A percentile compares a stretch with the other conserved stretches of the same genome.
These are phyloP conservation scores for Ciconia maguari DNA, from an alignment of 2,113 vertebrate species.

Conservation along the genomic window DNA sequence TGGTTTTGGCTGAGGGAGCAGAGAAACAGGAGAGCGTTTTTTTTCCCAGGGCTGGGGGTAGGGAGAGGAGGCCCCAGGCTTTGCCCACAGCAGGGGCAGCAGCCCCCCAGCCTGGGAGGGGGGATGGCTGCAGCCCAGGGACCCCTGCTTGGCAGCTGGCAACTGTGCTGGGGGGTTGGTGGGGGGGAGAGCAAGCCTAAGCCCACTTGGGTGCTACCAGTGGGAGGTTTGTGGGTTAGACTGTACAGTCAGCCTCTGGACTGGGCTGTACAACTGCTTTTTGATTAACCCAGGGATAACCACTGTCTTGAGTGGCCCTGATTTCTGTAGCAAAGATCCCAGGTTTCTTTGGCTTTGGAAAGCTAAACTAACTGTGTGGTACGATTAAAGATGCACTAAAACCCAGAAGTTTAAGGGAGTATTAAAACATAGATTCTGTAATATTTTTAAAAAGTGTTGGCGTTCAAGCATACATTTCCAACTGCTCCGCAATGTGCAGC, in stretches of 20 bases:
- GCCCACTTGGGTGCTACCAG: not conserved
- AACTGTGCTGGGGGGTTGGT: fast-evolving
- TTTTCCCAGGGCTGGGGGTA: not conserved
- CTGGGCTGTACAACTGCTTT: not conserved
- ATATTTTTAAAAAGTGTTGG: not conserved
- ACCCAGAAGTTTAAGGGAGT: not conserved
- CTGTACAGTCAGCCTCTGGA: not conserved
- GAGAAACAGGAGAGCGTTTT: not conserved
- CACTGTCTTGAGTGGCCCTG: not conserved
- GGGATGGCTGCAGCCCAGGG: not conserved
- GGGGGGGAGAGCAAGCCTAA: fast-evolving
- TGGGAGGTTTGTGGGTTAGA: not conserved
- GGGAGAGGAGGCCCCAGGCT: not conserved
- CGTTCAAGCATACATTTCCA: fast-evolving
- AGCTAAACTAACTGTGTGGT: not conserved
- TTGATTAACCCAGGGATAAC: not conserved
- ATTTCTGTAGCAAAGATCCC: not conserved
- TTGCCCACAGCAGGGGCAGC: not conserved
- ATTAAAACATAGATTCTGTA: not conserved
- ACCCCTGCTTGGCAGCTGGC: too few species aligned
- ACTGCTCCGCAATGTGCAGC: not conserved
- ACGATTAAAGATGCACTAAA: not conserved
- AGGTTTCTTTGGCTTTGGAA: not conserved
- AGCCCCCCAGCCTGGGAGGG: not conserved
- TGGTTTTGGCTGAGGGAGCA: not conserved